Base-by-base conservation (phyloP, 2,888 invertebrate genomes). In the Papilio protenor region DNA sequence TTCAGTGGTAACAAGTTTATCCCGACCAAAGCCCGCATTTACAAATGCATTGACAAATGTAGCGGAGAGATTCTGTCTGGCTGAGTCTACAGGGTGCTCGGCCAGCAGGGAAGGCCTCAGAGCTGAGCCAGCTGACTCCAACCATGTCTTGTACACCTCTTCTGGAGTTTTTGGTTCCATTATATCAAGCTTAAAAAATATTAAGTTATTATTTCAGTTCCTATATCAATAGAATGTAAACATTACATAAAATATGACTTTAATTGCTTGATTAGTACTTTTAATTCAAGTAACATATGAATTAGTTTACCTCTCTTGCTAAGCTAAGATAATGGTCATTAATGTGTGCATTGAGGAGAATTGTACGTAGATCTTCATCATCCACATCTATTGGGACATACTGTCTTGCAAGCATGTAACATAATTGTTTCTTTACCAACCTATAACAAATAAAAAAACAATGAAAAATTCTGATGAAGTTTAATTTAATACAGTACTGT, bases 1-100 rank as follows among this genome's bases (percentile, higher is more conserved):
- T 85, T 99, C 99, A 73, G 97, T 97, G 47, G 98, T 98, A 52
- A 98, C 95, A 5, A 99, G 96, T 90, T 99, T 99, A 89, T 99
- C 99, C 23, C 97, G 96, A 2, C 99, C 99, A 90, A 99, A 99
- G 1, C 98, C 99, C 18, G 99, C 98, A 88, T 99, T 99, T 0
- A 99, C 99, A 87, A 99, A 99, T 1, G 99, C 99, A 91, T 99
- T 99, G 0, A 99, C 99, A 88, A 99, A 99, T 27, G 99, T 99
- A 0, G 99, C 97, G 0, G 99, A 99, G 33, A 99, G 95, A 92
- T 99, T 99, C 91, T 99, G 99, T 64, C 99, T 95, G 0, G 99
- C 99, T 0, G 99, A 99, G 92, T 99, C 99, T 0, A 98, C 96
- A 0, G 96, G 95, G 85, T 97, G 97, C 69, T 96, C 96, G 8